Base-by-base conservation (phyloP, 1,140 invertebrate species). In the Drosophila micromelanica region DNA sequence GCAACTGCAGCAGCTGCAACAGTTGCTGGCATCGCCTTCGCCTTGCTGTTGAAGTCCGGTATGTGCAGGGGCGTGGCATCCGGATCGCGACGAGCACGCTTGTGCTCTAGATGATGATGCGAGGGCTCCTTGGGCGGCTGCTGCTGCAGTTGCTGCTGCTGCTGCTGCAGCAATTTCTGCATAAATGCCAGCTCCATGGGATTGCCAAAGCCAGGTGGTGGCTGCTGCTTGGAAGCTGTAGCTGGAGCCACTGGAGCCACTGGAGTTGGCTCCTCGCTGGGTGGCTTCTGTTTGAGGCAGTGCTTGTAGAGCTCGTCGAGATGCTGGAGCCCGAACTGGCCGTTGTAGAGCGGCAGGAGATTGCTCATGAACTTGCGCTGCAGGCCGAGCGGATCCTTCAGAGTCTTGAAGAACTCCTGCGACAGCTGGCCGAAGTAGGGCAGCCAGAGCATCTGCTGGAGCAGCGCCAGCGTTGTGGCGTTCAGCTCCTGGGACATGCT, bases 371-470 rank as follows among this genome's bases (percentile, higher is more conserved):
- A 89, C 30, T 90, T 89, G 37, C 86, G 64, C 43, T 87, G 84
- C 43, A 92, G 23, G 51, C 82, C 60, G 59, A 87, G 65, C 5
- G 93, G 85, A 72, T 93, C 92, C 75, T 93, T 93, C 11, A 93
- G 72, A 12, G 93, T 92, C 73, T 93, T 93, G 13, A 94, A 82
- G 69, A 94, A 90, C 38, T 94, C 93, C 35, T 92, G 92, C 57
- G 92, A 94, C 42, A 95, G 89, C 81, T 95, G 95, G 65, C 93
- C 95, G 20, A 95, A 91, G 76, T 95, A 96, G 2, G 95, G 95
- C 35, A 95, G 78, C 95, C 95, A 95, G 30, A 95, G 77, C 94
- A 95, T 95, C 82, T 95, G 95, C 79, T 94, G 94, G n/a, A 95
- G 92, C 2, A 95, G 94, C 9, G 94, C 94, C 38, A 94, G 93